phyloP scores from a whole-genome alignment of 2,888 invertebrate genomes.

The Anthrax anthrax region DNA sequence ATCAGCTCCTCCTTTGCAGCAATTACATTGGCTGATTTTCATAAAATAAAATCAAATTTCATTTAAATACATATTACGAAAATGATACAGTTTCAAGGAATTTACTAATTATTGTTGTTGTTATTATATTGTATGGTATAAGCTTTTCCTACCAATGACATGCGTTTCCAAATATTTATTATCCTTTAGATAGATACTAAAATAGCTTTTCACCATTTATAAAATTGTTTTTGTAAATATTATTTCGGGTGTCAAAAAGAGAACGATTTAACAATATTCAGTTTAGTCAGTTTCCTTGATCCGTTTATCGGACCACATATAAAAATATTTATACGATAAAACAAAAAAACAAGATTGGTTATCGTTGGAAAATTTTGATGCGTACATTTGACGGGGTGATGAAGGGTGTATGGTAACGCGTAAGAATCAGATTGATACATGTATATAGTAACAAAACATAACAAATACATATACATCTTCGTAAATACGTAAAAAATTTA shows the following conservation, averaged over 20 bases:
- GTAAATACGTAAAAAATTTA: no score
- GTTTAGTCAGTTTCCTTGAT: conserved; percentile 6
- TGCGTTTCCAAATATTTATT: background rate
- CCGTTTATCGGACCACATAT: conserved; percentile 4
- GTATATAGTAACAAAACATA: no score
- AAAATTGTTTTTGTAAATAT: background rate
- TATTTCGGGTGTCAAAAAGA: conserved; percentile 3
- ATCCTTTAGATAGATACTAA: background rate
- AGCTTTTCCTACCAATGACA: background rate
- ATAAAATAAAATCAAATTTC: background rate
- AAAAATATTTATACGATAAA: background rate
- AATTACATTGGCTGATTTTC: conserved; percentile 15
- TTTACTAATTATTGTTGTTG: background rate
- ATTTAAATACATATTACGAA: conserved; percentile 9
- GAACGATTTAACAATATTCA: conserved; percentile 1
- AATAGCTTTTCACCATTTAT: conserved; percentile 11
- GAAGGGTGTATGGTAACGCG: conserved; percentile 6
- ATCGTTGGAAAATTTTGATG: background rate
- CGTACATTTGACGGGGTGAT: conserved; percentile 4
- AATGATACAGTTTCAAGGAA: conserved; percentile 11
- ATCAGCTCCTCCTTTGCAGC: conserved; percentile 15
- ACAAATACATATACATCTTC: background rate
- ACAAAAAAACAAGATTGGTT: no score
- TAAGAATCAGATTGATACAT: no score
- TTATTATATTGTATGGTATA: no score